Evolutionary conservation across 1,140 invertebrate species (phyloP), one percentile per base, ranked within the genome.

Genomic region (Bombus breviceps): DNA sequence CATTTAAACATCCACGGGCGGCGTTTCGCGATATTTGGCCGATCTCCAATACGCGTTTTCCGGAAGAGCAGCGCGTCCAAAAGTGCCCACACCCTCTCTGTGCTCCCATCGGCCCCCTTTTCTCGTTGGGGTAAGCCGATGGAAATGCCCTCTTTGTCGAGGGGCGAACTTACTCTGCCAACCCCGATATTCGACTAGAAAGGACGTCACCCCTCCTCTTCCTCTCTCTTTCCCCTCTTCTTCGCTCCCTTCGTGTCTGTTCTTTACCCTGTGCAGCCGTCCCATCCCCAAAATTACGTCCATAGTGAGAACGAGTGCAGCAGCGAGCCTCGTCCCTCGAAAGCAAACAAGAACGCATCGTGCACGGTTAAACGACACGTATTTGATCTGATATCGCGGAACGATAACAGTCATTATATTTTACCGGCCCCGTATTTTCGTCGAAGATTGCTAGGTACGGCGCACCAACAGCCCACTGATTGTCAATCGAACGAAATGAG

Each of bases 81-180:
- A 83, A 86, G 66, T 57, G 43, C n/a, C 64, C 62, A 22, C 22
- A 13, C 57, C 10, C 25, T 62, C 12, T n/a, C 59, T n/a, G 10
- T 62, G 28, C 57, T 28, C 28, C 22, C 53, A 47, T n/a, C 72
- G 72, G 62, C 62, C 43, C 74, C 64, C n/a, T 32, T 72, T 32
- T 72, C 68, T 37, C 37, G 39, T 72, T 41, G 66, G 73, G 34
- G 53, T 78, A 72, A 79, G 82, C 74, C 75, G 86, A 84, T 87
- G 80, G 79, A 76, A 83, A 81, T 86, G 85, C 80, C 85, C 85
- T 86, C 85, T 86, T 86, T 76, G 73, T 59, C 85, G 85, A 82
- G 80, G 85, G 85, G 85, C 64, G 80, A 86, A 86, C 71, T 82
- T 74, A 28, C 72, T 57, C 85, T 57, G 74, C 39, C 85, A 86